These are phyloP conservation scores for Drosophila emarginata DNA, from an alignment of 2,888 invertebrate species.

Conservation along the genomic window DNA sequence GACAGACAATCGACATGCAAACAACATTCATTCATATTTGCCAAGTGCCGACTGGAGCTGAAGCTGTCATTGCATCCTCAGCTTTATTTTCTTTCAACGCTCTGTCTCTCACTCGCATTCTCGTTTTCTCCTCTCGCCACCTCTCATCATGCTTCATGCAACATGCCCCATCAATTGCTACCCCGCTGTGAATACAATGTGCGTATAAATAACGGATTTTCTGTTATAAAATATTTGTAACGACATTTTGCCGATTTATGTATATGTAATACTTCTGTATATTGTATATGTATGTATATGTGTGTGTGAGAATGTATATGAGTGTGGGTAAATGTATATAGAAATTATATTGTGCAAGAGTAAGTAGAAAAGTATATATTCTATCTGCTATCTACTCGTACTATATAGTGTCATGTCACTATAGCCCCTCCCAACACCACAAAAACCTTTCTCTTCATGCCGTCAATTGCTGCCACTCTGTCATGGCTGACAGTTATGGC, in stretches of 20 bases:
- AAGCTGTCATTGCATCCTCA: slow-evolving; percentile 27
- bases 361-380: slow-evolving; percentile 29
- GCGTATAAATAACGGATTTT: slow-evolving; percentile 78
- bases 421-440: slow-evolving; percentile 3
- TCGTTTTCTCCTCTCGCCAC: too few relatives aligned
- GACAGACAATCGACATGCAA: slow-evolving; percentile 51
- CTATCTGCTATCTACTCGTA: background rate
- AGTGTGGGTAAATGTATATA: slow-evolving; percentile 17
- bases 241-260: slow-evolving; percentile 75
- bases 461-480: slow-evolving; percentile 56
- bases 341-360: slow-evolving; percentile 37
- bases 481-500: slow-evolving; percentile 63
- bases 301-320: background rate
- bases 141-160: background rate
- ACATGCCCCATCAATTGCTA: background rate
- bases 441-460: background rate
- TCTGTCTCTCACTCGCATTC: slow-evolving; percentile 23
- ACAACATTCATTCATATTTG: slow-evolving; percentile 76
- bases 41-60: slow-evolving; percentile 55
- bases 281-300: too few relatives aligned
- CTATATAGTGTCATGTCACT: slow-evolving; percentile 27
- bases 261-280: slow-evolving; percentile 28
- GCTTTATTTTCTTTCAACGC: slow-evolving; percentile 11
- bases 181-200: slow-evolving; percentile 59
- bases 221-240: slow-evolving; percentile 77